These are phyloP conservation scores for Melanchra persicariae DNA, from an alignment of 2,888 invertebrate genomes.

Conservation along the genomic window DNA sequence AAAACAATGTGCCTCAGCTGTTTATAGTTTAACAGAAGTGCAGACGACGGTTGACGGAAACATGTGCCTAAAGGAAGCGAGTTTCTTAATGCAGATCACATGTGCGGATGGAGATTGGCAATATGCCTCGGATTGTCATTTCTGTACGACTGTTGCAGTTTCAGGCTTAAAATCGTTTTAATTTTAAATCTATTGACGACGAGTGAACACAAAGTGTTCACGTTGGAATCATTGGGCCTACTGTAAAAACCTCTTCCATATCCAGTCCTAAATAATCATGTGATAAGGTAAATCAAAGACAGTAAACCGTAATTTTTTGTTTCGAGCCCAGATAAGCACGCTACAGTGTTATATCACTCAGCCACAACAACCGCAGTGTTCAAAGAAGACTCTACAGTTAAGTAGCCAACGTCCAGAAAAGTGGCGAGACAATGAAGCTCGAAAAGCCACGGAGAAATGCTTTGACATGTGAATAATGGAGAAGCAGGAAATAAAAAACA, in stretches of 20 bases:
- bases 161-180: neutral
- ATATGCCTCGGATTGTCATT: slow-evolving; percentile 5
- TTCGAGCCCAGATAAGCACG: no score
- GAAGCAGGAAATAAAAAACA: neutral
- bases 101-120: slow-evolving; percentile 32
- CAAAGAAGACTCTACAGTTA: neutral
- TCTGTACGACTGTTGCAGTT: neutral
- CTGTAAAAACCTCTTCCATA: no score
- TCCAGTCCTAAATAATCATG: no score
- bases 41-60: slow-evolving; percentile 6
- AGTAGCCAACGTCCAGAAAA: neutral
- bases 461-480: neutral
- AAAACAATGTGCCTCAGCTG: slow-evolving; percentile 33
- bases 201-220: neutral
- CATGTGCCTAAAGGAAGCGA: slow-evolving; percentile 39
- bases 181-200: neutral
- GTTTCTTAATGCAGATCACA: slow-evolving; percentile 39
- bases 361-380: no score
- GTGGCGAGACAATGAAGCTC: neutral
- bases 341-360: no score
- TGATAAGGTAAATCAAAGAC: neutral
- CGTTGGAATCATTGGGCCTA: no score
- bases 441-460: neutral
- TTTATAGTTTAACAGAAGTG: slow-evolving; percentile 33
- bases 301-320: neutral